These are phyloP conservation scores for Porites lobata DNA, from an alignment of 92 coral and sea anemone species.

Conservation along the genomic window DNA sequence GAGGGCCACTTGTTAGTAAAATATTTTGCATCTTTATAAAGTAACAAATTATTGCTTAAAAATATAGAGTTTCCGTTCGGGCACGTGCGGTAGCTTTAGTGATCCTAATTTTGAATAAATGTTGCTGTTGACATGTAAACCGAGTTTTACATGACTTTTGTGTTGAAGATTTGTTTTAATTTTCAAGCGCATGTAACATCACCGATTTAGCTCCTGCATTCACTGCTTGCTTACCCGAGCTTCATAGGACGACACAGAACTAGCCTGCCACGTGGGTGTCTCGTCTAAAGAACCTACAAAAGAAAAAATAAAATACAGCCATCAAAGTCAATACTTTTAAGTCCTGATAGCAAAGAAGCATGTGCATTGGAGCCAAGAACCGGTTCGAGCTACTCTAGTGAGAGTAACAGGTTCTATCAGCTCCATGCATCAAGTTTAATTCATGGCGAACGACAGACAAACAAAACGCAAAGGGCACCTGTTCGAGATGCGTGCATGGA, in stretches of 20 bases:
- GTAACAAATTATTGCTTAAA: conserved; percentile 74
- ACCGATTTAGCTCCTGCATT: conserved; percentile 33
- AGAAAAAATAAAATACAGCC: conserved; percentile 87
- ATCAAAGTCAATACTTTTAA: conserved; percentile 23
- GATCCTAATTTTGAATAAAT: conserved; percentile 52
- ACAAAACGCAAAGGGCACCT: conserved; percentile 91
- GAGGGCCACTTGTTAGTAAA: conserved; percentile 60
- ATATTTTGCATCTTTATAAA: conserved; percentile 65
- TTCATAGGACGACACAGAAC: conserved; percentile 62
- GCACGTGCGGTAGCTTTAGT: conserved; percentile 79
- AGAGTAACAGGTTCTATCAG: conserved; percentile 74
- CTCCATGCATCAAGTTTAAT: conserved; percentile 75
- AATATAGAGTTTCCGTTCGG: conserved; percentile 80
- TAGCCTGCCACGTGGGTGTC: conserved; percentile 97
- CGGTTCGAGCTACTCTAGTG: conserved; percentile 21
- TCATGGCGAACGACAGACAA: conserved; percentile 81
- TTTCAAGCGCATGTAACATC: conserved; percentile 44
- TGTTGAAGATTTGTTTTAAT: conserved; percentile 67
- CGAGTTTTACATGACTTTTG: conserved; percentile 53
- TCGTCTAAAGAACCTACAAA: conserved; percentile 98
- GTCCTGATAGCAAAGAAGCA: conserved; percentile 24
- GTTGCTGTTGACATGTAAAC: conserved; percentile 63
- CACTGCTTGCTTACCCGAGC: conserved; percentile 54
- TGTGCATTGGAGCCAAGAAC: conserved; percentile 31
- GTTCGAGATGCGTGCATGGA: conserved; percentile 93